Evolutionary conservation across 2,888 invertebrate species (phyloP).

Genomic region (Epinotia brunnichana): DNA sequence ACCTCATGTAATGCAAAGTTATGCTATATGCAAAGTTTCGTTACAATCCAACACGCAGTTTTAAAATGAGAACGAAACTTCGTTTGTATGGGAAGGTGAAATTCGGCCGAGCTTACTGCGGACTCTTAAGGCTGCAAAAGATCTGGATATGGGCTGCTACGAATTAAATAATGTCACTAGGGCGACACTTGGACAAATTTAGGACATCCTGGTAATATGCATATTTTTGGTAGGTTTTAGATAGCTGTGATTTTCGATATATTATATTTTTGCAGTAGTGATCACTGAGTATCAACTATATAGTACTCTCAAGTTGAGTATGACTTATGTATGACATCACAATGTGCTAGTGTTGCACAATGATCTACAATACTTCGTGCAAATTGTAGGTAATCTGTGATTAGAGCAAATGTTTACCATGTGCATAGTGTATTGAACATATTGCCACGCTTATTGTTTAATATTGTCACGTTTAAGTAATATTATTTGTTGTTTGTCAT

Average conservation of each 20-base stretch:
- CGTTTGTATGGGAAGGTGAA: too few relatives aligned
- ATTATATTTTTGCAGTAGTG: background rate
- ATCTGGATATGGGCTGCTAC: constrained; percentile 18
- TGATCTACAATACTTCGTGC: background rate
- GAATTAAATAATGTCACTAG: background rate
- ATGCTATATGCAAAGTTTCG: too few relatives aligned
- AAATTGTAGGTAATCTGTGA: background rate
- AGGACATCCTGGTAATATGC: background rate
- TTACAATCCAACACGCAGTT: too few relatives aligned
- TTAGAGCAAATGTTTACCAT: background rate
- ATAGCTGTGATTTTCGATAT: constrained; percentile 16
- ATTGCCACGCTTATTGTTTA: constrained; percentile 1
- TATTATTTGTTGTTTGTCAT: too few relatives aligned
- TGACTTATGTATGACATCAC: background rate
- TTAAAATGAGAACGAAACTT: too few relatives aligned
- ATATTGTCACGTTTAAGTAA: background rate
- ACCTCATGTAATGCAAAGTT: too few relatives aligned
- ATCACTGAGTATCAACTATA: background rate
- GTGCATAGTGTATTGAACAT: background rate
- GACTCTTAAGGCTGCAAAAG: constrained; percentile 1
- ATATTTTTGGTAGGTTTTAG: constrained; percentile 12
- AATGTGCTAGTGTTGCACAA: background rate
- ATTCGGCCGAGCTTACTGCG: too few relatives aligned
- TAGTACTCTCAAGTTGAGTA: background rate
- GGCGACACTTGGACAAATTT: background rate